Conservation (phyloP, 2,888 invertebrate species). For the Drosophila meridionalis region DNA sequence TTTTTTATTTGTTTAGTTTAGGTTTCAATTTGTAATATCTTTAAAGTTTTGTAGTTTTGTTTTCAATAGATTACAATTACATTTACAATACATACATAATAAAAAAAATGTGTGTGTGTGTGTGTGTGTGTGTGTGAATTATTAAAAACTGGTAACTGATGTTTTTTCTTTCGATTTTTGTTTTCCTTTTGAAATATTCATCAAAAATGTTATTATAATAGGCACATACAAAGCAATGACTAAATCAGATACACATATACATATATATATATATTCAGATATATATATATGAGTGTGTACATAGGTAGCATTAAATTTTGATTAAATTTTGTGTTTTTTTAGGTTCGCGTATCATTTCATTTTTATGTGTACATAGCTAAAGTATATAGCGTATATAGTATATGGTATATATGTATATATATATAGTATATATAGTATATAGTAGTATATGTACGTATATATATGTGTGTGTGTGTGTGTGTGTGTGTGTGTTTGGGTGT, state of each 20-base stretch:
- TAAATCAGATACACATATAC: constrained; percentile 62
- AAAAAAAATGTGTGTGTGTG: constrained; percentile 36
- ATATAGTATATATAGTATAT: constrained; percentile 29
- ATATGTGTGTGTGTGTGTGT: constrained; percentile 9
- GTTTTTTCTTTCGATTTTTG: constrained; percentile 13
- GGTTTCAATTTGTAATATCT: constrained; percentile 37
- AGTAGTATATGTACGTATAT: constrained; percentile 22
- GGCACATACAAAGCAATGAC: constrained; percentile 79
- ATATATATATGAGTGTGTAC: constrained; percentile 23
- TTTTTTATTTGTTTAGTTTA: constrained; percentile 22
- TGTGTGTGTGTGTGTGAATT: constrained; percentile 27
- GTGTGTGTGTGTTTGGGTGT: constrained; percentile 21
- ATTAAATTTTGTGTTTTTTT: constrained; percentile 43
- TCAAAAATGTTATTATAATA: constrained; percentile 72
- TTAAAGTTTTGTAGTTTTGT: constrained; percentile 29
- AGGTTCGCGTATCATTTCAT: not conserved
- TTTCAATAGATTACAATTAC: constrained; percentile 49
- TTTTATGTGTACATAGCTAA: constrained; percentile 27
- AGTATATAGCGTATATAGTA: constrained; percentile 22
- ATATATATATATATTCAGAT: constrained; percentile 1
- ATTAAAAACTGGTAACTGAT: constrained; percentile 68
- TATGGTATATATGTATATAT: constrained; percentile 27
- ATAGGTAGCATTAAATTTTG: constrained; percentile 53
- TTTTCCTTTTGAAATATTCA: constrained; percentile 56
- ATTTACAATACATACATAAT: constrained; percentile 60